Conservation (phyloP, 1,140 invertebrate species). For the Plectrocnemia conspersa region DNA sequence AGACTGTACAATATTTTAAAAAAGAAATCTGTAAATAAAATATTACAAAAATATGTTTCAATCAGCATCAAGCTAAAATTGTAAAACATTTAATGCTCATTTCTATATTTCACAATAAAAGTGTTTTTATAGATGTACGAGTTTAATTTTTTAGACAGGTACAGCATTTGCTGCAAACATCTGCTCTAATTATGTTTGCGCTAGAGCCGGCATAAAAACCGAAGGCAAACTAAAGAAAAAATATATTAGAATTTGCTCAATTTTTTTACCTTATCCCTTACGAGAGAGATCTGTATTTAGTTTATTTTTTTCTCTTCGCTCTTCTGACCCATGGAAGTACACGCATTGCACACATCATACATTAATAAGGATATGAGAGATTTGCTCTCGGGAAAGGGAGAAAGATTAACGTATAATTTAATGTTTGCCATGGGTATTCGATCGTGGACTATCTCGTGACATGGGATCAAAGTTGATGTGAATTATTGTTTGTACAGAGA, state of each 20-base stretch:
- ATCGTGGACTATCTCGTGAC: slow-evolving; percentile 29
- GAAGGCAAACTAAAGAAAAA: slow-evolving; percentile 8
- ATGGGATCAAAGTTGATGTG: slow-evolving; percentile 28
- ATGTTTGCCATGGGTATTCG: slow-evolving; percentile 27
- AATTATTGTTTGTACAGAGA: slow-evolving; percentile 21
- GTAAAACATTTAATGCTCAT: too few species aligned
- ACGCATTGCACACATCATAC: too few species aligned
- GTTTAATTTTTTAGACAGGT: too few species aligned
- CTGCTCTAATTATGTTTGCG: slow-evolving; percentile 14
- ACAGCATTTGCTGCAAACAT: too few species aligned
- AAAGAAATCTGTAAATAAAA: too few species aligned
- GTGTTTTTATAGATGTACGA: too few species aligned
- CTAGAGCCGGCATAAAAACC: slow-evolving; percentile 9
- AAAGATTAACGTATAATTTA: slow-evolving; percentile 25
- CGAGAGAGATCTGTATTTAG: slow-evolving; percentile 4
- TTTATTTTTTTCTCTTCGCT: slow-evolving; percentile 6
- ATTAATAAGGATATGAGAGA: too few species aligned
- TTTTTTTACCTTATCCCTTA: background rate
- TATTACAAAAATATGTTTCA: too few species aligned
- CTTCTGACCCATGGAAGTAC: background rate
- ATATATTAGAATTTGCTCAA: slow-evolving; percentile 5
- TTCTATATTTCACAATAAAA: too few species aligned
- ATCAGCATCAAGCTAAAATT: too few species aligned
- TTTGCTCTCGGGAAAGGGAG: too few species aligned
- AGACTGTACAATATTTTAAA: too few species aligned